Evolutionary conservation across 2,888 invertebrate species (phyloP).

Genomic region (Polyommatus iphigenia): DNA sequence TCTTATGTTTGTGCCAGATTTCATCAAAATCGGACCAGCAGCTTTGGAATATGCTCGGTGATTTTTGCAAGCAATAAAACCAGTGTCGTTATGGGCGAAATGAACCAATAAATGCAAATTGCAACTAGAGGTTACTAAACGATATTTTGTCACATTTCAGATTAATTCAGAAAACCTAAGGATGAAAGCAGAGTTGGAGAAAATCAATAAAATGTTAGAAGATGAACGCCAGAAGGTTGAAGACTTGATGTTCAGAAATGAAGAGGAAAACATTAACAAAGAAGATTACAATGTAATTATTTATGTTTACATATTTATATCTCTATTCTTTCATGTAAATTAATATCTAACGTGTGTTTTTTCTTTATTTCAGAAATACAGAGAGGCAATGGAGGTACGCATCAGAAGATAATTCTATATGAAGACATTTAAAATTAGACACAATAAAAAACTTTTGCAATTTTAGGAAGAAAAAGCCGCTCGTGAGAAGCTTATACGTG

Average conservation of each 20-base stretch:
- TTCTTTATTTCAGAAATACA: constrained; percentile 72
- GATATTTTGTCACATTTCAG: constrained; percentile 49
- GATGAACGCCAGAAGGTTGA: constrained; percentile 91
- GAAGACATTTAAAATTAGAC: neutral
- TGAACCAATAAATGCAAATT: no score
- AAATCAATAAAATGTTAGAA: constrained; percentile 83
- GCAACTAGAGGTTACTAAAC: neutral
- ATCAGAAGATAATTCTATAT: constrained; percentile 11
- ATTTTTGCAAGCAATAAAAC: neutral
- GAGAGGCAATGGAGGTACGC: constrained; percentile 73
- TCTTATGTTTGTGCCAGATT: neutral
- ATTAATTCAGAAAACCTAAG: constrained; percentile 77
- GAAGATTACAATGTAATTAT: constrained; percentile 91
- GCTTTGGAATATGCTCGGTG: no score
- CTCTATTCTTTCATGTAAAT: neutral
- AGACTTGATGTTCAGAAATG: constrained; percentile 93
- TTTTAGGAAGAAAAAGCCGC: constrained; percentile 62
- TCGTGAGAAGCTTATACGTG: constrained; percentile 76
- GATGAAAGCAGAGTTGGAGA: constrained; percentile 78
- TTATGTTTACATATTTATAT: neutral
- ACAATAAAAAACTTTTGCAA: neutral
- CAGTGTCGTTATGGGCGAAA: neutral
- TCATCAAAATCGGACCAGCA: neutral
- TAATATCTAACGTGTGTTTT: constrained; percentile 33
- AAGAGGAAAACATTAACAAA: constrained; percentile 94